Conservation (phyloP, 2,888 invertebrate species). For the Leptinotarsa tumamoca region DNA sequence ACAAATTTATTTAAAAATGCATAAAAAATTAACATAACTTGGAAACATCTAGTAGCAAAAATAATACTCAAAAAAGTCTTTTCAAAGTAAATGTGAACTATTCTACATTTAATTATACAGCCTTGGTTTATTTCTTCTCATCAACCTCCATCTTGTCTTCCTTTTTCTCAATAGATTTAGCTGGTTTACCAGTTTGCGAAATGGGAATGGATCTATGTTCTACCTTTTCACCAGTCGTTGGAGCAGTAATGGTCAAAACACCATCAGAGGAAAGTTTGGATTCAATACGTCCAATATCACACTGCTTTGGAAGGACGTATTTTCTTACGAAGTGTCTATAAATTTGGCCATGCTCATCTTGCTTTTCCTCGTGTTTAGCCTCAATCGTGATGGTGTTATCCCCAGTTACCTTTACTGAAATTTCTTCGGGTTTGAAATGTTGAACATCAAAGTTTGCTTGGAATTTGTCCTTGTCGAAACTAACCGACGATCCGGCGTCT, state of each 20-base stretch:
- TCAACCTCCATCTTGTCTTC: slow-evolving; percentile 12
- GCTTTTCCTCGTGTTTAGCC: slow-evolving; percentile 41
- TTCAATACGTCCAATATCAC: slow-evolving; percentile 35
- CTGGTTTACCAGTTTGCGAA: slow-evolving; percentile 37
- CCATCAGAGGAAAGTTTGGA: slow-evolving; percentile 42
- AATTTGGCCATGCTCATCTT: slow-evolving; percentile 41
- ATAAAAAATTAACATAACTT: neutral
- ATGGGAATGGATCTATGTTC: slow-evolving; percentile 37
- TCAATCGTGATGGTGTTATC: slow-evolving; percentile 39
- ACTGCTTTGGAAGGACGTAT: slow-evolving; percentile 40
- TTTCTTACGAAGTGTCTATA: slow-evolving; percentile 37
- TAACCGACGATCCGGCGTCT: slow-evolving; percentile 21
- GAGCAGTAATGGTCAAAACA: slow-evolving; percentile 39
- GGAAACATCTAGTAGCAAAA: neutral
- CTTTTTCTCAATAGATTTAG: slow-evolving; percentile 25
- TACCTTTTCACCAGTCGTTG: slow-evolving; percentile 23
- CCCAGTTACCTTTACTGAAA: slow-evolving; percentile 37
- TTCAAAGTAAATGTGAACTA: neutral
- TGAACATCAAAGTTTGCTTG: slow-evolving; percentile 41
- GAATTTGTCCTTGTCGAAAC: slow-evolving; percentile 30
- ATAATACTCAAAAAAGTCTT: neutral
- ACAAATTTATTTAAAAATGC: neutral
- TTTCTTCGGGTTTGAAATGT: slow-evolving; percentile 43
- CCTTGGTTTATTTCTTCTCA: neutral
- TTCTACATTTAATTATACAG: no score